These are phyloP conservation scores for Cheilosia soror DNA, from an alignment of 2,888 invertebrate genomes.

Conservation along the genomic window DNA sequence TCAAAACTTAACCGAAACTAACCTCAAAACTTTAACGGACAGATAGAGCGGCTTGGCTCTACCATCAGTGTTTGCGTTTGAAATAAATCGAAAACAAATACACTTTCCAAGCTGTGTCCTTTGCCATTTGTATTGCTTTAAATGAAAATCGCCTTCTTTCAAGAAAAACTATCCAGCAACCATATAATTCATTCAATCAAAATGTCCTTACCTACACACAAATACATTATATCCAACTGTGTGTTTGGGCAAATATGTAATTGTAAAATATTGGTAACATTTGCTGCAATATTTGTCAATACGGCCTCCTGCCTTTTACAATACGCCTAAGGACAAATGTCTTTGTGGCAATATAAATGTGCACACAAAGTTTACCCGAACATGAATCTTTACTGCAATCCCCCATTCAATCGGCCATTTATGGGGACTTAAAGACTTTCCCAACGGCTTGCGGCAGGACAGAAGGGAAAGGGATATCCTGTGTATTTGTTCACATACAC, in stretches of 20 bases:
- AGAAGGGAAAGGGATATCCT: conserved; percentile 40
- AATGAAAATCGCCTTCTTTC: conserved; percentile 11
- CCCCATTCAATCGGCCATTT: conserved; percentile 56
- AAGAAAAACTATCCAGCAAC: conserved; percentile 14
- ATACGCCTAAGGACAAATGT: conserved; percentile 39
- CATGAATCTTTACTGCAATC: conserved; percentile 58
- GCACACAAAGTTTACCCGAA: conserved; percentile 52
- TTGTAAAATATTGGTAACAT: conserved; percentile 58
- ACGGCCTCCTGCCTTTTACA: not conserved
- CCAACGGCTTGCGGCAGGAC: conserved; percentile 8
- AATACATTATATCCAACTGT: not conserved
- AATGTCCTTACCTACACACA: conserved; percentile 12
- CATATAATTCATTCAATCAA: conserved; percentile 31
- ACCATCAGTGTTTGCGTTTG: conserved; percentile 20
- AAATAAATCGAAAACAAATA: conserved; percentile 42
- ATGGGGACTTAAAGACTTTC: conserved; percentile 50
- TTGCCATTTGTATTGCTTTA: not conserved
- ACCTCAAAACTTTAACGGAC: conserved; percentile 57
- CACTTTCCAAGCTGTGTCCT: not conserved
- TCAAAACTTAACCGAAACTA: conserved; percentile 53
- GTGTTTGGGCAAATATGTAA: conserved; percentile 41
- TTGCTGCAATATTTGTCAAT: conserved; percentile 58
- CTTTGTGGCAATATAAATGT: conserved; percentile 38
- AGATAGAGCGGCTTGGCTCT: not conserved
- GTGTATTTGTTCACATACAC: not conserved